Base-by-base conservation (phyloP, 2,797 vertebrate species). In the Galago senegalensis region DNA sequence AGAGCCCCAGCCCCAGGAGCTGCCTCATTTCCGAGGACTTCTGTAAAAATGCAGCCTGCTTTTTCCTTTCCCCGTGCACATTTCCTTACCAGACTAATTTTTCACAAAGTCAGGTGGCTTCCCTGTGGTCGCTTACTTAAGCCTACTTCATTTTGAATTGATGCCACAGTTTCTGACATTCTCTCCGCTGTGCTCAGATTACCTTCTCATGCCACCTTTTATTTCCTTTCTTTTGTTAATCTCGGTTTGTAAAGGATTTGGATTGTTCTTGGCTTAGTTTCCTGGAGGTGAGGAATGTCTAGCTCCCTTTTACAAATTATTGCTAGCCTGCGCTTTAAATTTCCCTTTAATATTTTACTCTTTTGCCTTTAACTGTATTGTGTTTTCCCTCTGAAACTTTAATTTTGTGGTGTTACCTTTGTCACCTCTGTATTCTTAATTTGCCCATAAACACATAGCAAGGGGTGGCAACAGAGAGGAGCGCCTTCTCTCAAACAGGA, bases 1-100 rank as follows among this genome's bases (percentile, higher is more conserved):
- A 0, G 53, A 43, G 21, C 0, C 12, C 18, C 27, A 60, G 61
- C 18, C 58, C 13, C 0, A 0, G 27, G 4, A 2, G 27, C 60
- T 1, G 14, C 46, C 27, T 88, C 69, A 21, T 23, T 85, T 31
- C 76, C 16, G 27, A 34, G 34, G 20, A 49, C 27, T 43, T 13
- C 21, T 27, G n/a, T 11, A 12, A 34, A 81, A 72, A 85, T 9
- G 16, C 29, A 60, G 3, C 29, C 49, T 31, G 21, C 18, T 77
- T 77, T 37, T 63, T 63, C 72, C 31, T 81, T n/a, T 49, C 23
- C 37, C 31, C 8, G 10, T 0, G 3, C 31, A 12, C 2, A 40
- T 27, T 58, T 91, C 58, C 75, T 53, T 21, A 16, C 7, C 12
- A 43, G 29, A 18, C n/a, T 27, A 20, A 25, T 13, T 90, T 49